Evolutionary conservation across 2,113 vertebrate species (phyloP).

Genomic region (Electrona antarctica): DNA sequence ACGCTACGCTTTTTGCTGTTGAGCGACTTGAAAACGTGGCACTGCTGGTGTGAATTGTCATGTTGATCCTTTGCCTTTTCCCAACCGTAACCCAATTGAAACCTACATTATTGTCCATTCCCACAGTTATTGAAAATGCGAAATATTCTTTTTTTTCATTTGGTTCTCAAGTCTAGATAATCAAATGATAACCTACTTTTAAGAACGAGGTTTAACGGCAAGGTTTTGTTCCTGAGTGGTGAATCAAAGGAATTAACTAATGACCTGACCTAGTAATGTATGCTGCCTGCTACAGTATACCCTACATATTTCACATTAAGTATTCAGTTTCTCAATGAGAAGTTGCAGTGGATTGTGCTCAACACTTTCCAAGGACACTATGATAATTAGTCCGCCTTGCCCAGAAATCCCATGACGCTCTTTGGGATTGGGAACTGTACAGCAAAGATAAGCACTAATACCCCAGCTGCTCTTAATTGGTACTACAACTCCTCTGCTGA

Average conservation of each 20-base stretch:
- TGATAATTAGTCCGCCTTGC: slow-evolving; percentile 30
- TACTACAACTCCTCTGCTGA: not conserved
- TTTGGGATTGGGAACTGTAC: slow-evolving; percentile 38
- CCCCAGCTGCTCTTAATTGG: slow-evolving; percentile 6
- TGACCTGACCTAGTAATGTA: slow-evolving; percentile 16
- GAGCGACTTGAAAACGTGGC: too few relatives aligned
- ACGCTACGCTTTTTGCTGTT: too few relatives aligned
- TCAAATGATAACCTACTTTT: too few relatives aligned
- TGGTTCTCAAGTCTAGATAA: too few relatives aligned
- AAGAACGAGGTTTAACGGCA: not conserved
- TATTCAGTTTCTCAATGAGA: slow-evolving; percentile 6
- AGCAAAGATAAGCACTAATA: slow-evolving; percentile 18
- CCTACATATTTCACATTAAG: slow-evolving; percentile 47
- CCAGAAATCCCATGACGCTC: slow-evolving; percentile 29
- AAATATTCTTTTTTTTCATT: too few relatives aligned
- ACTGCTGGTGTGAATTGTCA: too few relatives aligned
- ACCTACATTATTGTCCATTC: too few relatives aligned
- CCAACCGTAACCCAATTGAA: too few relatives aligned
- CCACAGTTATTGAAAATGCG: too few relatives aligned
- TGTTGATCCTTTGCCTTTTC: too few relatives aligned
- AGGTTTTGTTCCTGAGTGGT: not conserved
- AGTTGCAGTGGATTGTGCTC: not conserved
- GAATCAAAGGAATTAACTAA: slow-evolving; percentile 7
- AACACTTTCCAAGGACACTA: slow-evolving; percentile 6
- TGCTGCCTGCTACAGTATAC: slow-evolving; percentile 14